Conservation (phyloP, 2,888 invertebrate genomes). For the Anoplius nigerrimus region DNA sequence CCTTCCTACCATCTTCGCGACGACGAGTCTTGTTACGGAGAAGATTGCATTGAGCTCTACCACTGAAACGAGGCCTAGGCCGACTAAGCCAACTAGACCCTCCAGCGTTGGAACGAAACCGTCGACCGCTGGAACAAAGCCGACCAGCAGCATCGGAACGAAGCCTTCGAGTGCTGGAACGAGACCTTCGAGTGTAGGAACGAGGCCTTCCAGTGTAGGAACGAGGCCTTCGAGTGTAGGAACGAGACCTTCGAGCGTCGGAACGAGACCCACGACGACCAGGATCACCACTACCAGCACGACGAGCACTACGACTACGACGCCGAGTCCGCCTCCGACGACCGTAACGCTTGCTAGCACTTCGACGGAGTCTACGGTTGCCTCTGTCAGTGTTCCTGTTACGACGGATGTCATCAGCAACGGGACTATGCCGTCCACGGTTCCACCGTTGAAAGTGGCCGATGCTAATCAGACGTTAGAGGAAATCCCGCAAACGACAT, state of each 20-base stretch:
- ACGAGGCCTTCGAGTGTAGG: constrained; percentile 43
- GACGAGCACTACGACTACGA: not conserved
- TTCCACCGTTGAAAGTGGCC: constrained; percentile 43
- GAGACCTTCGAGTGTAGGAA: not conserved
- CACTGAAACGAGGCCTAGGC: constrained; percentile 37
- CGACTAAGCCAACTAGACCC: constrained; percentile 44
- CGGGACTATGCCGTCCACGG: constrained; percentile 49
- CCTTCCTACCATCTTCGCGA: constrained; percentile 25
- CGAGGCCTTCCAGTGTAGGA: constrained; percentile 31
- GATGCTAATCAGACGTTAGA: constrained; percentile 46
- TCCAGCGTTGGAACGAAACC: constrained; percentile 41
- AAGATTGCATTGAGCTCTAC: constrained; percentile 35
- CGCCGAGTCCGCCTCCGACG: not conserved
- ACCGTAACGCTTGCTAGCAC: not conserved
- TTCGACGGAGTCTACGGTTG: constrained; percentile 8
- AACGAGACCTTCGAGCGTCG: constrained; percentile 65
- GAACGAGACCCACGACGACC: constrained; percentile 63
- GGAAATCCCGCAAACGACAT: constrained; percentile 59
- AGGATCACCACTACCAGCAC: not conserved
- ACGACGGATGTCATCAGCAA: constrained; percentile 28
- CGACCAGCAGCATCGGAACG: constrained; percentile 42
- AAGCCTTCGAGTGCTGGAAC: constrained; percentile 25
- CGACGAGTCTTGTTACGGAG: constrained; percentile 33
- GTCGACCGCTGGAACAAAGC: constrained; percentile 24
- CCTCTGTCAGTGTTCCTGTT: not conserved